Conservation (phyloP, 2,113 vertebrate species). For the Carassius carassius region DNA sequence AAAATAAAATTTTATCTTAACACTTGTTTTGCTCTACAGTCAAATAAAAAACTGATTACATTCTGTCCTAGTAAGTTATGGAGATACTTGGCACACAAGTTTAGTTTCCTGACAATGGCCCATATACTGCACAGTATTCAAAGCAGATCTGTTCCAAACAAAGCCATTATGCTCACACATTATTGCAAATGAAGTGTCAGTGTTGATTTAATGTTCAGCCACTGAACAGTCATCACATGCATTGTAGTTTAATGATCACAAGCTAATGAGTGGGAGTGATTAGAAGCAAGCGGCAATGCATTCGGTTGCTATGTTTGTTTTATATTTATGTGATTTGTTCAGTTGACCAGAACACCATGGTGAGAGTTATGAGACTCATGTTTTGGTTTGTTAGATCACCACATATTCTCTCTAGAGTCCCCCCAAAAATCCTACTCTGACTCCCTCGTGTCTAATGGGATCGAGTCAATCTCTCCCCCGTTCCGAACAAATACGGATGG, state of each 20-base stretch:
- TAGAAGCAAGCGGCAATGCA: conserved; percentile 5
- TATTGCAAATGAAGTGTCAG: conserved; percentile 5
- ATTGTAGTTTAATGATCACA: conserved; percentile 9
- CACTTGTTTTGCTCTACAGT: not conserved
- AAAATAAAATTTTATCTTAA: not conserved
- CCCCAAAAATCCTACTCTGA: conserved; percentile 29
- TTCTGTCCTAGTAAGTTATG: not conserved
- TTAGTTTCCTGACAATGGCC: not conserved
- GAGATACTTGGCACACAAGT: not conserved
- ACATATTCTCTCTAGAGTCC: conserved; percentile 37
- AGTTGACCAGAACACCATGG: conserved; percentile 25
- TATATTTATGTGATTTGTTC: conserved; percentile 44
- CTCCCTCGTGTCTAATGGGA: conserved; percentile 57
- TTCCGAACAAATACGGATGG: conserved; percentile 27
- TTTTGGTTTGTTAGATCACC: conserved; percentile 27
- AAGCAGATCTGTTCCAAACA: not conserved
- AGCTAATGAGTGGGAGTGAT: not conserved
- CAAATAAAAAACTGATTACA: not conserved
- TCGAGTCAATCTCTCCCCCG: conserved; percentile 49
- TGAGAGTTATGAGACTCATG: conserved; percentile 10
- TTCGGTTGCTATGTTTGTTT: conserved; percentile 46
- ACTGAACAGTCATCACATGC: conserved; percentile 2
- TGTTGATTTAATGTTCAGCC: not conserved
- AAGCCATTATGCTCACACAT: not conserved
- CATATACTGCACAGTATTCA: not conserved